phyloP scores from a whole-genome alignment of 2,797 vertebrate species.

The Hydrocynus forskahlii region DNA sequence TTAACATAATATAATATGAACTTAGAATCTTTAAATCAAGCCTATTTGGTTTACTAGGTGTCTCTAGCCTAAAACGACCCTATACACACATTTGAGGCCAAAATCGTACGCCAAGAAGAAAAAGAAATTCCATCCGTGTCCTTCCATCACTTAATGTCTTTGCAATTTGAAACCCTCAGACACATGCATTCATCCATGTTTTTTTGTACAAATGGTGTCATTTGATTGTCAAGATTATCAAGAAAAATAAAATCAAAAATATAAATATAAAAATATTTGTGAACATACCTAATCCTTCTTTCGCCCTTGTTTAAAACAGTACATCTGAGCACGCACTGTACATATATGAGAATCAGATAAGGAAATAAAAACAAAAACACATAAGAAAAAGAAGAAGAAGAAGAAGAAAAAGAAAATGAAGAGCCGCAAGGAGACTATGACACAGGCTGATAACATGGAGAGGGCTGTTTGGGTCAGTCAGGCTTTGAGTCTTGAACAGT shows the following conservation, averaged over 20 bases:
- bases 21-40: slow-evolving; percentile 14
- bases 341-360: slow-evolving; percentile 43
- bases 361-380: not conserved
- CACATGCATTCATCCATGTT: slow-evolving; percentile 16
- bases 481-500: slow-evolving; percentile 40
- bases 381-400: not conserved
- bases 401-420: slow-evolving; percentile 22
- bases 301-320: slow-evolving; percentile 46
- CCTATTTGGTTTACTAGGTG: slow-evolving; percentile 51
- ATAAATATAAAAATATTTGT: slow-evolving; percentile 64
- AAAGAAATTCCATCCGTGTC: slow-evolving; percentile 25
- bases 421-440: slow-evolving; percentile 40
- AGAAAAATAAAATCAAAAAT: slow-evolving; percentile 50
- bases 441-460: slow-evolving; percentile 33
- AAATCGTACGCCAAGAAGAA: not conserved
- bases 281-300: slow-evolving; percentile 45
- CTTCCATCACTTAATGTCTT: slow-evolving; percentile 22
- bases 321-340: slow-evolving; percentile 49
- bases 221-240: slow-evolving; percentile 64
- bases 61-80: slow-evolving; percentile 17
- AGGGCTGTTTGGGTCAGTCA: slow-evolving; percentile 23
- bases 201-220: slow-evolving; percentile 56
- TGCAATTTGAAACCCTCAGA: slow-evolving; percentile 1
- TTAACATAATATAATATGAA: slow-evolving; percentile 38
- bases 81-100: slow-evolving; percentile 29